Evolutionary conservation across 2,888 invertebrate species (phyloP), one percentile per base, ranked within the genome.

Genomic region (Dasysyrphus tricinctus): DNA sequence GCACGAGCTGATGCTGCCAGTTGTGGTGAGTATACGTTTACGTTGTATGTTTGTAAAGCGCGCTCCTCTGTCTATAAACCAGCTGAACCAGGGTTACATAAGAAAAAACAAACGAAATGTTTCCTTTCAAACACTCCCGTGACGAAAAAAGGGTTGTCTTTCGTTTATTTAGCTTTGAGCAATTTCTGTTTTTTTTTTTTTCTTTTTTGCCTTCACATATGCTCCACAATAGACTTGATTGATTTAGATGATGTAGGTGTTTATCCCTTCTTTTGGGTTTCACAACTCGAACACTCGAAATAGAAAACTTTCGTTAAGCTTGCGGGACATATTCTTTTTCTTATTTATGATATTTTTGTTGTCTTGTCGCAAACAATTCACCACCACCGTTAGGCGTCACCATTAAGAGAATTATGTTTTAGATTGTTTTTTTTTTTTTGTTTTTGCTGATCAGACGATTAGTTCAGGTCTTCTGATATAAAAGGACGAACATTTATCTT

Each of bases 11-110:
- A 94, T 94, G 89, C 92, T 96, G 75, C 95, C 95, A 32, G 93
- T 94, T 90, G 94, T 94, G 93, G 95, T 95, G 93, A 95, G 94
- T 93, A n/a, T n/a, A n/a, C n/a, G n/a, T n/a, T n/a, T n/a, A 72
- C 59, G 16, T 65, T 67, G 11, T 47, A 49, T 67, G 63, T 67
- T 39, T 75, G 56, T 75, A 39, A 16, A 67, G 51, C 49, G 51
- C 49, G 11, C 19, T 56, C 49, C 47, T 47, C 16, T 19, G 29
- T 70, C 57, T 34, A 51, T 49, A 24, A n/a, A 49, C n/a, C 72
- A 19, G 12, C 34, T 57, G 19, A 72, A 16, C 42, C 42, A 44
- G 16, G 16, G 5, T 44, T 32, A 0, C 19, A 49, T 1, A 7
- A 49, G 11, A 49, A 8, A n/a, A 49, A 47, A 47, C 3, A 32